Evolutionary conservation across 2,797 vertebrate species (phyloP).

Genomic region (Threskiornis aethiopicus): DNA sequence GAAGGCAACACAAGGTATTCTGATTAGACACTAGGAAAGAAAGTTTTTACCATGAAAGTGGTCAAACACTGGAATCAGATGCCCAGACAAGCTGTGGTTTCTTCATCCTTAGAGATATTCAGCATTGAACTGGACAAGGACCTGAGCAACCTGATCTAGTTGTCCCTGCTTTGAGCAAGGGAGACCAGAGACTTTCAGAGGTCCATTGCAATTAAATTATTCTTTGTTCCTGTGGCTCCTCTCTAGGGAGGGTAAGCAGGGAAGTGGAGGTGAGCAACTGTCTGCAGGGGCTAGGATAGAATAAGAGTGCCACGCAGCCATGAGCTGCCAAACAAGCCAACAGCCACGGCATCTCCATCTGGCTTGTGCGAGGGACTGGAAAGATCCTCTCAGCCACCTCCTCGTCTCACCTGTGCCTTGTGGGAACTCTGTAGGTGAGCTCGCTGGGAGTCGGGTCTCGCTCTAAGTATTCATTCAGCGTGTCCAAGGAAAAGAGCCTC

Average conservation of each 20-base stretch:
- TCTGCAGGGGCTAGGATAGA: background rate
- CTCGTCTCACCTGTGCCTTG: constrained; percentile 81
- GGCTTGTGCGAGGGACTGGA: background rate
- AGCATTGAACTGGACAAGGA: background rate
- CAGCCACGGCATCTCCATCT: background rate
- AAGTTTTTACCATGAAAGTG: background rate
- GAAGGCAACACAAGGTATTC: background rate
- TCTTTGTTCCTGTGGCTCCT: background rate
- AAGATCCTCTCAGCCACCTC: background rate
- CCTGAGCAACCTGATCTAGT: background rate
- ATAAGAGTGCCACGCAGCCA: background rate
- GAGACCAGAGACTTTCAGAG: background rate
- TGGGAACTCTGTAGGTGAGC: constrained; percentile 80
- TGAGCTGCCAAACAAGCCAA: background rate
- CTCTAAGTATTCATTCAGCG: constrained; percentile 82
- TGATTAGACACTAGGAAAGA: background rate
- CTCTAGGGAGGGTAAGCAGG: background rate
- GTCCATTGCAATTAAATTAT: background rate
- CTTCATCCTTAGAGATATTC: background rate
- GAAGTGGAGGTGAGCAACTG: background rate
- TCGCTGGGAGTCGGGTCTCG: constrained; percentile 76
- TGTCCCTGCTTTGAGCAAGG: background rate
- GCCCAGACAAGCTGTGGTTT: background rate
- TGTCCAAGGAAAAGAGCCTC: constrained; percentile 86
- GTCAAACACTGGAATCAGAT: background rate